Evolutionary conservation across 2,797 vertebrate species (phyloP).

Genomic region (Chelon labrosus): DNA sequence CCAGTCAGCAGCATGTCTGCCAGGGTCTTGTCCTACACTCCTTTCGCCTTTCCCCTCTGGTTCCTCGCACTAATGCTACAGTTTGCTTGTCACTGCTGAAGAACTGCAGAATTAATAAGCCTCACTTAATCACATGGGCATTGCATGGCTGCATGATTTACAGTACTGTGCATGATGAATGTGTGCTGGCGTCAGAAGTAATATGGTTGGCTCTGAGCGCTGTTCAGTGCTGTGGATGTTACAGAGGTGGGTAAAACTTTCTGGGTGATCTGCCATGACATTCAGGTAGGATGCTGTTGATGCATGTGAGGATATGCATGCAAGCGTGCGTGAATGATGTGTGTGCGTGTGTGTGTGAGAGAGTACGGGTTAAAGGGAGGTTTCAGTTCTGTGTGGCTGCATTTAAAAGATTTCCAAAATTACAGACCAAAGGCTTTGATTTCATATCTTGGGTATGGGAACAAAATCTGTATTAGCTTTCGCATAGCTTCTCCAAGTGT

Average conservation of each 20-base stretch:
- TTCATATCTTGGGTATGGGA: slow-evolving; percentile 24
- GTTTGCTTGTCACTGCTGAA: slow-evolving; percentile 78
- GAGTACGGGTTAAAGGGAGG: slow-evolving; percentile 17
- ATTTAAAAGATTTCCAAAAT: slow-evolving; percentile 8
- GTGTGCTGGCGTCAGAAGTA: slow-evolving; percentile 40
- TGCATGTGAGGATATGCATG: slow-evolving; percentile 42
- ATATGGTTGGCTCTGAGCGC: slow-evolving; percentile 37
- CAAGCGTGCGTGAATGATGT: slow-evolving; percentile 9
- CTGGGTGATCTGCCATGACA: slow-evolving; percentile 37
- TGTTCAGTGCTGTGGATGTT: slow-evolving; percentile 38
- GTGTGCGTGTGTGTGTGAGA: not conserved
- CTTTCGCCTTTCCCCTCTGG: slow-evolving; percentile 49
- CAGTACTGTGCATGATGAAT: slow-evolving; percentile 86
- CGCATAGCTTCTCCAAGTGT: slow-evolving; percentile 19
- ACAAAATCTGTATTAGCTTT: slow-evolving; percentile 26
- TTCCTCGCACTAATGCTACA: slow-evolving; percentile 84
- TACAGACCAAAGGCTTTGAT: slow-evolving; percentile 21
- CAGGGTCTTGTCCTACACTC: slow-evolving; percentile 37
- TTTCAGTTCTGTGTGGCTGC: not conserved
- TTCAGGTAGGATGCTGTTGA: slow-evolving; percentile 64
- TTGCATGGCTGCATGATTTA: slow-evolving; percentile 92
- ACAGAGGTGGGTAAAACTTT: slow-evolving; percentile 29
- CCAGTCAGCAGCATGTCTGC: slow-evolving; percentile 46
- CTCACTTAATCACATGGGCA: slow-evolving; percentile 62
- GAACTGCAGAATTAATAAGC: slow-evolving; percentile 57